These are phyloP conservation scores for Platichthys flesus DNA, from an alignment of 2,113 vertebrate species.

Conservation along the genomic window DNA sequence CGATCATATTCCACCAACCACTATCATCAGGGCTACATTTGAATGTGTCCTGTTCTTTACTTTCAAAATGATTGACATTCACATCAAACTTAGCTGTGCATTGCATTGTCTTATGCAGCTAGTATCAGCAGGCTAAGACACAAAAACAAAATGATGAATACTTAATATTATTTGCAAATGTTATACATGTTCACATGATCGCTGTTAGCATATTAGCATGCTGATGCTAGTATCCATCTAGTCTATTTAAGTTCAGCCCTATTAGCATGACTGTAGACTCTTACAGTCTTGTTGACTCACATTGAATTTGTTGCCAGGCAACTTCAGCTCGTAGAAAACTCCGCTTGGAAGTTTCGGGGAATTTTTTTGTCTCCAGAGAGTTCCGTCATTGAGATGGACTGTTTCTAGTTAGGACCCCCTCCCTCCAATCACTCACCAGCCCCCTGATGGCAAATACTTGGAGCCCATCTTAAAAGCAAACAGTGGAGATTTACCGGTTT, in stretches of 20 bases:
- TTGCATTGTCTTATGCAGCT: no score
- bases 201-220: background rate
- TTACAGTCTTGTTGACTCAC: conserved; percentile 13
- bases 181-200: background rate
- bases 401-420: conserved; percentile 33
- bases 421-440: conserved; percentile 43
- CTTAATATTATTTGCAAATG: background rate
- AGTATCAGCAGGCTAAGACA: no score
- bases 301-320: conserved; percentile 54
- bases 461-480: conserved; percentile 55
- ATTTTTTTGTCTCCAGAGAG: conserved; percentile 3
- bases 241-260: background rate
- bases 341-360: background rate
- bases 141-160: no score
- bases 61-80: no score
- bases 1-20: no score
- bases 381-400: conserved; percentile 43
- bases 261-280: background rate
- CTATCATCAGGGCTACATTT: no score
- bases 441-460: conserved; percentile 48
- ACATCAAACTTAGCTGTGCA: no score
- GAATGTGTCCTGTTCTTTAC: no score
- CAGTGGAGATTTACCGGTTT: conserved; percentile 39
- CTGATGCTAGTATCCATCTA: background rate
- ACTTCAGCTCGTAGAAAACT: conserved; percentile 27